A percentile compares a stretch with the other conserved stretches of the same genome.
Evolutionary conservation across 2,113 vertebrate species (phyloP).

Genomic region (Ictalurus punctatus): DNA sequence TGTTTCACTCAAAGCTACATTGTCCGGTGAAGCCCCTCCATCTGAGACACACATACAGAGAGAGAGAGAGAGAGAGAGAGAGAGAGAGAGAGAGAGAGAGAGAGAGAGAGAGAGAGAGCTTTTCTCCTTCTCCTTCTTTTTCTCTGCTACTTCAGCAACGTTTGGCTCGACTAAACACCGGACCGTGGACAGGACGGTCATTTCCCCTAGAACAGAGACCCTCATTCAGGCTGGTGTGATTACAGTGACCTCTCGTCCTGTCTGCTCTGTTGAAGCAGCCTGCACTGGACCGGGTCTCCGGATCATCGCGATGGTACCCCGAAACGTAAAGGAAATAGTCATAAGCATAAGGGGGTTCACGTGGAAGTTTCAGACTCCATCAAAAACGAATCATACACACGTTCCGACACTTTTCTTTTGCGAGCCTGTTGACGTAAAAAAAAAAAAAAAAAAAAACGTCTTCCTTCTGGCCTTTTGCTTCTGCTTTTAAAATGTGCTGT

Average conservation of each 20-base stretch:
- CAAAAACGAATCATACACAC: slow-evolving; percentile 13
- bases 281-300: not conserved
- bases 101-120: not conserved
- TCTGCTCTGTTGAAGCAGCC: slow-evolving; percentile 22
- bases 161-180: not conserved
- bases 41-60: not conserved
- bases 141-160: not conserved
- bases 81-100: not conserved
- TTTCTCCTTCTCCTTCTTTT: too few relatives aligned
- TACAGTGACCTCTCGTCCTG: slow-evolving; percentile 18
- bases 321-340: slow-evolving; percentile 6
- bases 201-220: slow-evolving; percentile 15
- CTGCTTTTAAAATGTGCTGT: not conserved
- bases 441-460: too few relatives aligned
- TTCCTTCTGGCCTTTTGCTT: not conserved
- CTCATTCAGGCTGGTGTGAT: slow-evolving; percentile 30
- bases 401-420: not conserved
- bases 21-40: not conserved
- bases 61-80: not conserved
- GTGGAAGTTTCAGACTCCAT: slow-evolving; percentile 21
- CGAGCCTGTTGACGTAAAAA: not conserved
- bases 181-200: not conserved
- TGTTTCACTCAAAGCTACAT: slow-evolving; percentile 25
- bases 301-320: slow-evolving; percentile 14
- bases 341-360: not conserved